Evolutionary conservation across 2,113 vertebrate species (phyloP).

Genomic region (Xenotilapia flavipinnis): DNA sequence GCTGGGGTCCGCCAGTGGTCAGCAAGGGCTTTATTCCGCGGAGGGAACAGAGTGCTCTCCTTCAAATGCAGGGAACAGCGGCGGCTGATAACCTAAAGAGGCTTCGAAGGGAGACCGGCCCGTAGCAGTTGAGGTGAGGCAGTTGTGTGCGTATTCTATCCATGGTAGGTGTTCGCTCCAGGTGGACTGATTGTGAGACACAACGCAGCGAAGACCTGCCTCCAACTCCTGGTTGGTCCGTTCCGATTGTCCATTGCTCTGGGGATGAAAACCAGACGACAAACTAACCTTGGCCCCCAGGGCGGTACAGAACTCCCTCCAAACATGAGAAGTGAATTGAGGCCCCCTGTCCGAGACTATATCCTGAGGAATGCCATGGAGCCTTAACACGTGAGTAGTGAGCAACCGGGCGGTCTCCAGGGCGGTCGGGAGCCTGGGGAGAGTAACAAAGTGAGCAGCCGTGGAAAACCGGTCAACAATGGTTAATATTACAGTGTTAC

Average conservation of each 20-base stretch:
- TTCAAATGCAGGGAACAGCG: accelerated
- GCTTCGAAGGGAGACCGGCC: too few species aligned
- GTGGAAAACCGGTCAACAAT: background rate
- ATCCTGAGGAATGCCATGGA: background rate
- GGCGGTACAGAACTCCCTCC: background rate
- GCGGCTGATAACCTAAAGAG: too few species aligned
- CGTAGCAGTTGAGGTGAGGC: background rate
- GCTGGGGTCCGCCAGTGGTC: background rate
- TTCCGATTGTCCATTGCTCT: background rate
- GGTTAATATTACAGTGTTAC: background rate
- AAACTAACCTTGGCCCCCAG: background rate
- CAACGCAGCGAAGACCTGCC: background rate
- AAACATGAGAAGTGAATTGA: background rate
- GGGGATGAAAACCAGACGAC: accelerated
- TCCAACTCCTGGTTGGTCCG: background rate
- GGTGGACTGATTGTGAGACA: background rate
- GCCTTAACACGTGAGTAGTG: background rate
- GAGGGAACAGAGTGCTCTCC: too few species aligned
- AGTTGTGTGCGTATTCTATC: background rate
- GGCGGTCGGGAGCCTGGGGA: accelerated
- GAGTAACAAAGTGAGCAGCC: background rate
- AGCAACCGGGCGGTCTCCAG: background rate
- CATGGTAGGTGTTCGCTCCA: background rate
- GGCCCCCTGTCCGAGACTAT: background rate
- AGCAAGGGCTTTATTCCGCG: too few species aligned